Evolutionary conservation across 2,113 vertebrate species (phyloP).

Genomic region (Etia nguti): DNA sequence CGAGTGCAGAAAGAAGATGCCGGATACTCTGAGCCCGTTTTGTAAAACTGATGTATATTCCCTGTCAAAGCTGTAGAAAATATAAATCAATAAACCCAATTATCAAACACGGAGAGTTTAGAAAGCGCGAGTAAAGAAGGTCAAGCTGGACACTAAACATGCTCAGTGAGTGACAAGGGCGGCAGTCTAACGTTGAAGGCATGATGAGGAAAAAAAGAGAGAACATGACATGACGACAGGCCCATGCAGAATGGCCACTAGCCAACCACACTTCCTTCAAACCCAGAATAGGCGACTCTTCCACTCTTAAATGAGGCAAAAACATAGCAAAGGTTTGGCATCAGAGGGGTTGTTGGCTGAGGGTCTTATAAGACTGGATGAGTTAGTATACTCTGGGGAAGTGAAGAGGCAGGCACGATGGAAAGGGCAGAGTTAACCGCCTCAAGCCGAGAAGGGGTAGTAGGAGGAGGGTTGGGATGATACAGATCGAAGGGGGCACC

Average conservation of each 20-base stretch:
- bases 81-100: background rate
- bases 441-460: conserved; percentile 49
- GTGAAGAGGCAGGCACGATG: conserved; percentile 51
- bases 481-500: conserved; percentile 58
- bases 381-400: conserved; percentile 64
- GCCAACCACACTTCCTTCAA: conserved; percentile 51
- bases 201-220: conserved; percentile 29
- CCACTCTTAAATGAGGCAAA: conserved; percentile 60
- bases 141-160: conserved; percentile 64
- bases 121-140: background rate
- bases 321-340: conserved; percentile 29
- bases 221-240: conserved; percentile 37
- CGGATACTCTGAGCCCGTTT: background rate
- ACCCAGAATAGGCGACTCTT: conserved; percentile 72
- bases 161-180: conserved; percentile 81
- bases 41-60: background rate
- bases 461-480: conserved; percentile 54
- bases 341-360: conserved; percentile 14
- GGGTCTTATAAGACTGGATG: conserved; percentile 47
- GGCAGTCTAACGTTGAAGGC: conserved; percentile 49
- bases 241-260: conserved; percentile 75
- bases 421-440: conserved; percentile 42
- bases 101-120: background rate
- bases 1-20: background rate
- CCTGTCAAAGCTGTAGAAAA: background rate